phyloP scores from a whole-genome alignment of 2,888 invertebrate genomes.

The Argyra leucocephala region DNA sequence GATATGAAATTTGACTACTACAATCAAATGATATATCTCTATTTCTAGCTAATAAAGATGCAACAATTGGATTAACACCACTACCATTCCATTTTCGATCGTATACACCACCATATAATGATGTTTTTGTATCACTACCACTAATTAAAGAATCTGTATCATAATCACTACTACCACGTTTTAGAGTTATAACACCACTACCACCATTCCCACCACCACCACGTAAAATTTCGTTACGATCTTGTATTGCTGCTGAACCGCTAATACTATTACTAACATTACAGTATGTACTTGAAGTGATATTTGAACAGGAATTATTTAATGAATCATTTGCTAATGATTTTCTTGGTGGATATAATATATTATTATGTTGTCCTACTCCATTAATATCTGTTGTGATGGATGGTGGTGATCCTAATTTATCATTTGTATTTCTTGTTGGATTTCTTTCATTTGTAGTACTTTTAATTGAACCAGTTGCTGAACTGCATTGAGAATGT shows the following conservation, averaged over 20 bases:
- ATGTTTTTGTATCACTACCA: slow-evolving; percentile 22
- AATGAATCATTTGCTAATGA: slow-evolving; percentile 27
- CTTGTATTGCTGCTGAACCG: not conserved
- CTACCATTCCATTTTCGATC: slow-evolving; percentile 28
- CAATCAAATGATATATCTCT: slow-evolving; percentile 38
- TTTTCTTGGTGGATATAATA: slow-evolving; percentile 27
- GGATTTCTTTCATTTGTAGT: slow-evolving; percentile 9
- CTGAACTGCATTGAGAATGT: not conserved
- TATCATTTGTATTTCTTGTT: slow-evolving; percentile 14
- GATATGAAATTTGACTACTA: slow-evolving; percentile 30
- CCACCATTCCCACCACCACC: slow-evolving; percentile 34
- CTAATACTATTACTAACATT: slow-evolving; percentile 31
- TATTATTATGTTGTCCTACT: slow-evolving; percentile 17
- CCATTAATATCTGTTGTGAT: no score
- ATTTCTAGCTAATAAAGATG: slow-evolving; percentile 23
- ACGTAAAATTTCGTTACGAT: slow-evolving; percentile 28
- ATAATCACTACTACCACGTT: slow-evolving; percentile 17
- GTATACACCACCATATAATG: slow-evolving; percentile 28
- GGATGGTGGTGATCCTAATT: not conserved
- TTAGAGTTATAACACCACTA: slow-evolving; percentile 31
- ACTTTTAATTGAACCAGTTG: slow-evolving; percentile 11
- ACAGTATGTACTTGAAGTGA: slow-evolving; percentile 39
- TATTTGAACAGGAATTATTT: slow-evolving; percentile 39
- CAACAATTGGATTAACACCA: not conserved
- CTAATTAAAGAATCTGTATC: slow-evolving; percentile 22